Evolutionary conservation across 2,888 invertebrate genomes (phyloP).

Genomic region (Acleris sparsana): DNA sequence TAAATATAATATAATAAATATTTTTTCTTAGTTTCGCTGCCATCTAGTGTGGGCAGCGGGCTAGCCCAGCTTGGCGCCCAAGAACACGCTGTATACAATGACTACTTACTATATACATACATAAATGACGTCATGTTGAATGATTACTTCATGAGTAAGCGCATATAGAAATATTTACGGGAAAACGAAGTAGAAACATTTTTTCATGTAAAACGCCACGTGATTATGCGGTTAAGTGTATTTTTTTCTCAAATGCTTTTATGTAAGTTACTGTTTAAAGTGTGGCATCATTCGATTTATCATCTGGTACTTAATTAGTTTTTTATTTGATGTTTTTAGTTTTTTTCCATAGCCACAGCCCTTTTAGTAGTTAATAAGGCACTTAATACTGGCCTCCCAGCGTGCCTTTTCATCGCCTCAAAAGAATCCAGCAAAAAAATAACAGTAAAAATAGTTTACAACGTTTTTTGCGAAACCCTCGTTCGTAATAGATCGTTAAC

Average conservation of each 20-base stretch:
- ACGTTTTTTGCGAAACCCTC: constrained; percentile 62
- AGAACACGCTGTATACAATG: constrained; percentile 5
- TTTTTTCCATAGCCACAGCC: constrained; percentile 30
- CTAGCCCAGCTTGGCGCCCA: constrained; percentile 4
- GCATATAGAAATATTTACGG: neutral
- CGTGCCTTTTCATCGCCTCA: constrained; percentile 54
- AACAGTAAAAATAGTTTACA: constrained; percentile 51
- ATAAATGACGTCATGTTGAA: constrained; percentile 9
- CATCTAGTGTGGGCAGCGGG: constrained; percentile 4
- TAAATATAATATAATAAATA: no score
- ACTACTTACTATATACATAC: constrained; percentile 3
- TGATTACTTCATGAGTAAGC: neutral
- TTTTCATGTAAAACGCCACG: no score
- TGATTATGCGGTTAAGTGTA: no score
- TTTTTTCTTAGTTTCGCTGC: no score
- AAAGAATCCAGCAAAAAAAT: constrained; percentile 54
- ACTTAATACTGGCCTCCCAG: constrained; percentile 56
- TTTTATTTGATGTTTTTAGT: constrained; percentile 8
- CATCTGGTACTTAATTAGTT: neutral
- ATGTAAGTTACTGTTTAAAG: no score
- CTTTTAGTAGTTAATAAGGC: constrained; percentile 59
- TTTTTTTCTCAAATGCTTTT: no score
- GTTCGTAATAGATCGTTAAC: constrained; percentile 62
- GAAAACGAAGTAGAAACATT: no score
- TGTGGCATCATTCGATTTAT: neutral